phyloP scores from a whole-genome alignment of 2,113 vertebrate genomes.

The Choloepus hoffmanni region DNA sequence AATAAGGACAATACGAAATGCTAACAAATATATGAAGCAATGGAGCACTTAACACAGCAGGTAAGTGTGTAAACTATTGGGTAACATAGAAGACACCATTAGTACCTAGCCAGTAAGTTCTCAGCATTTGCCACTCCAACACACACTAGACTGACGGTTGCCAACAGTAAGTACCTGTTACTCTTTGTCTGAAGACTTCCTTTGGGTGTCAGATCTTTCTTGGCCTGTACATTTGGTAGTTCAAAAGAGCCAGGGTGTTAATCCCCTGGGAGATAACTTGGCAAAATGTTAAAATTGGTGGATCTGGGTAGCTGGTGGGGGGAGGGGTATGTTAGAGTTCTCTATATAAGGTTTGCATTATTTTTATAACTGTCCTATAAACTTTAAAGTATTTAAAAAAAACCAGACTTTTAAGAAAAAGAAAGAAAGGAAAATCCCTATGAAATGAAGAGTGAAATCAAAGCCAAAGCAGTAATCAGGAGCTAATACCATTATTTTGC shows the following conservation, averaged over 20 bases:
- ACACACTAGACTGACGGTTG: background rate
- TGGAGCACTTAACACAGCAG: background rate
- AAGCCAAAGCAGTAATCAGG: background rate
- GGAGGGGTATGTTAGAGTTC: too few species aligned
- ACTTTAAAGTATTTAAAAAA: too few species aligned
- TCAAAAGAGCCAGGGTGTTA: background rate
- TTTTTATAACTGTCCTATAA: too few species aligned
- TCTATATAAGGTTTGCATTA: too few species aligned
- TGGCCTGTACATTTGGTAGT: background rate
- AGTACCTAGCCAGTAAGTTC: background rate
- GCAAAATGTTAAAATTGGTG: too few species aligned
- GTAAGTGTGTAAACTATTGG: background rate
- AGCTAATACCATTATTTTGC: background rate
- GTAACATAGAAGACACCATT: background rate
- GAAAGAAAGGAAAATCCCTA: background rate
- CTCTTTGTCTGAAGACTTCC: background rate
- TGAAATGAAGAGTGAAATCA: background rate
- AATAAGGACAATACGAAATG: background rate
- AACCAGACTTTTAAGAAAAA: too few species aligned
- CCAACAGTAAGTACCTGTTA: background rate
- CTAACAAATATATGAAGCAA: background rate
- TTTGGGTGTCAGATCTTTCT: background rate
- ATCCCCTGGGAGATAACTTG: background rate
- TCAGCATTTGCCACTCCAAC: background rate
- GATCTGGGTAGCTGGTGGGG: too few species aligned